Evolutionary conservation across 2,113 vertebrate genomes (phyloP).

Genomic region (Anthoscopus minutus): DNA sequence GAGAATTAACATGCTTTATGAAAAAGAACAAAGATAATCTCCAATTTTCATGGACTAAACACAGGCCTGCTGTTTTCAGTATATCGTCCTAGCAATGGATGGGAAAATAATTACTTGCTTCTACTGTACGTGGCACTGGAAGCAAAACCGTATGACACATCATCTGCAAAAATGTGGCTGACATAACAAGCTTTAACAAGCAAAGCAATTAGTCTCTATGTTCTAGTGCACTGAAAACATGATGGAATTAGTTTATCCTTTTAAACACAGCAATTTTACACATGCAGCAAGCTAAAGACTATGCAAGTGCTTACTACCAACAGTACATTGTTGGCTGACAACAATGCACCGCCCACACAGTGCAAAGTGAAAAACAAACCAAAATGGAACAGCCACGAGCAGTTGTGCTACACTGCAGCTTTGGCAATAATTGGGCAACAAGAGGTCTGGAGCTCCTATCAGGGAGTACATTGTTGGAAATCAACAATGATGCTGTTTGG

Average conservation of each 20-base stretch:
- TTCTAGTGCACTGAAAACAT: conserved; percentile 2
- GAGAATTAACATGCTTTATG: neutral
- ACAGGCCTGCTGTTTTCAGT: neutral
- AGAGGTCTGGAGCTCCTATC: conserved; percentile 41
- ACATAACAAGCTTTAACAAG: conserved; percentile 6
- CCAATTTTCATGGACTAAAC: neutral
- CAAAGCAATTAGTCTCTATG: conserved; percentile 44
- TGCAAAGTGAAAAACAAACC: conserved; percentile 69
- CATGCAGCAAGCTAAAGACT: conserved; percentile 57
- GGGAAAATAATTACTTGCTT: neutral
- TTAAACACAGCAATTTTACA: neutral
- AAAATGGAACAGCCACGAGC: neutral
- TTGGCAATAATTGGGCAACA: neutral
- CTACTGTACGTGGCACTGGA: neutral
- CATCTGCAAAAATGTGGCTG: neutral
- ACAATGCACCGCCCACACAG: conserved; percentile 89
- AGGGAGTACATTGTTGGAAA: conserved; percentile 86
- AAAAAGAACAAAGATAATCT: neutral
- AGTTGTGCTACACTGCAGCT: conserved; percentile 27
- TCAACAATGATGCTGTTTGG: conserved; percentile 80
- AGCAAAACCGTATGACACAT: neutral
- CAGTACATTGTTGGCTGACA: conserved; percentile 94
- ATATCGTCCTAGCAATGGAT: neutral
- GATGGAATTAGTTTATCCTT: neutral
- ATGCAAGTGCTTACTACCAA: conserved; percentile 70